Evolutionary conservation across 2,888 invertebrate species (phyloP), one percentile per base, ranked within the genome.

Genomic region (Heteromurus nitidus): DNA sequence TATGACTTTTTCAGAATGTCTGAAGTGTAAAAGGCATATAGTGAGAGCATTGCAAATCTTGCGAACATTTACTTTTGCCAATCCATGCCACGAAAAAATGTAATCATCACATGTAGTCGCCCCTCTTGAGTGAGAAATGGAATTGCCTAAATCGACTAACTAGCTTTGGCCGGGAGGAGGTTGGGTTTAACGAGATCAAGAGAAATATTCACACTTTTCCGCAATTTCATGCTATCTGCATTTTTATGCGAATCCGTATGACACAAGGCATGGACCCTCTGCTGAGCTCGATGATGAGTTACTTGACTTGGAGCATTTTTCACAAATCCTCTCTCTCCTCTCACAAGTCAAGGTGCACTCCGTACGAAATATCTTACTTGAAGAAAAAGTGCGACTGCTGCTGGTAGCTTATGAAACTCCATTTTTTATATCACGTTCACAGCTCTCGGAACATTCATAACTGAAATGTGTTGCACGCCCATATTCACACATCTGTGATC

Each of bases 211-310:
- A 60, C 76, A 76, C 76, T 68, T 68, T 68, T 44, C 67, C 60
- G 58, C 68, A 76, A 76, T 76, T 76, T 76, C 76, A 76, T 76
- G 76, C 44, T 60, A 60, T 76, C 60, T 68, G 68, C 36, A 68
- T 76, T 76, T 76, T 68, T 68, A 76, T 76, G 76, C 76, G 76
- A 76, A 58, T 58, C 30, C 53, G 31, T 76, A 50, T 76, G 68
- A 76, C 68, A 68, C 47, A 60, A 64, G 76, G 31, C 31, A 68
- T 68, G 60, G 76, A 76, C 76, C 76, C 68, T 68, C 68, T 68
- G 76, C 76, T 76, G 76, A 22, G 76, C 42, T 36, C 31, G 68
- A 68, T 76, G 76, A 76, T 76, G 68, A 76, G 76, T 76, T 76
- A 68, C 76, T 60, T 76, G 68, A 65, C 76, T 76, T 68, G 68